These are phyloP conservation scores for Caloenas nicobarica DNA, from an alignment of 2,113 vertebrate genomes.

Conservation along the genomic window DNA sequence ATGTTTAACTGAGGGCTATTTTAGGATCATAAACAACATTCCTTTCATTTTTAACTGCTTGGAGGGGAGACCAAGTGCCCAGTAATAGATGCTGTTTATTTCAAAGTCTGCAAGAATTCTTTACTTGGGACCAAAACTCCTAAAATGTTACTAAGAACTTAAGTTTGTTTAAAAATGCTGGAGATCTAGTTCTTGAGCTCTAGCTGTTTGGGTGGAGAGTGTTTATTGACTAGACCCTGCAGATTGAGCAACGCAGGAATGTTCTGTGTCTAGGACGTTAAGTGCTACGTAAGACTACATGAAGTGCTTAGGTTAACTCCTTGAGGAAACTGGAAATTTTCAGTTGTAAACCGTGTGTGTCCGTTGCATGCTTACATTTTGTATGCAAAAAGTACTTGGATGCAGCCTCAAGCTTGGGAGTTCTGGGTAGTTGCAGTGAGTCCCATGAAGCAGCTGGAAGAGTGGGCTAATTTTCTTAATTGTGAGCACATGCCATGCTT, in stretches of 20 bases:
- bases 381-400: neutral
- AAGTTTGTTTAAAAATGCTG: neutral
- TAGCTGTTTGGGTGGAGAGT: neutral
- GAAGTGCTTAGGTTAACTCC: neutral
- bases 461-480: neutral
- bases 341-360: neutral
- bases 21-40: constrained; percentile 47
- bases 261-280: neutral
- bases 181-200: neutral
- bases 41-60: constrained; percentile 39
- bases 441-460: rapidly evolving
- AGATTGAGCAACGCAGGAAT: neutral
- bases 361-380: neutral
- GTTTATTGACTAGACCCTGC: neutral
- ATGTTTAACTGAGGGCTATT: constrained; percentile 33
- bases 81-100: neutral
- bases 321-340: neutral
- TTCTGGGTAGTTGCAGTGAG: neutral
- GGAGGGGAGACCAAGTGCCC: neutral
- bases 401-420: neutral
- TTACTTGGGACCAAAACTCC: neutral
- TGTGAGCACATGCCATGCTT: neutral
- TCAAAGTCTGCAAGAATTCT: neutral
- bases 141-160: neutral
- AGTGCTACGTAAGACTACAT: rapidly evolving